Base-by-base conservation (phyloP, 2,797 vertebrate genomes). In the Podargus strigoides region DNA sequence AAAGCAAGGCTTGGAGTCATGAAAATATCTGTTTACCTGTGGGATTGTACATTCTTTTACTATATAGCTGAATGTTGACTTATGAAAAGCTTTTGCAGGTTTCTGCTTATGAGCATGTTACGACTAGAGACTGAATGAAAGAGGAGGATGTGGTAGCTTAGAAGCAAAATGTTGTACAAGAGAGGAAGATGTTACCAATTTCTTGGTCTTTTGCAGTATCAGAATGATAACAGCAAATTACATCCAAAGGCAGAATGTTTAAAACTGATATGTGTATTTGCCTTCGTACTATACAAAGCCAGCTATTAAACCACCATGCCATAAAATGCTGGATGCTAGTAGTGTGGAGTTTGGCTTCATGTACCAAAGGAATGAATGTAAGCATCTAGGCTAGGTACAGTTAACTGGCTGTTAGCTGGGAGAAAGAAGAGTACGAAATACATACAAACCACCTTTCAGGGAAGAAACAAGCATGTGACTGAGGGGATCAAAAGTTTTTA, bases 41-140 rank as follows among this genome's bases (percentile, higher is more conserved):
- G 1, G 9, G 10, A 27, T 19, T 75, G 46, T 27, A 30, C 19
- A 28, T 55, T 60, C 26, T 83, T 76, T 58, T 50, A 13, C 6
- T 47, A 7, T 59, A 72, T 41, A 73, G 23, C 24, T 46, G 42
- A 74, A 84, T 12, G 41, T 49, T 50, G 69, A 58, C 28, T 8
- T 53, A 36, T 53, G 58, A 60, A 15, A 78, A 81, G 24, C 27
- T 55, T 41, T 72, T 52, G 10, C 17, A 62, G 26, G 7, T 81
- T 91, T 86, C 37, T 60, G 8, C n/a, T 82, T 41, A 36, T 0
- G 0, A 77, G 21, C 3, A 37, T 1, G 1, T 32, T 6, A 44
- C n/a, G 21, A n/a, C 14, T 23, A 64, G 58, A 32, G 30, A 37
- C 22, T 3, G 7, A 30, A 22, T 14, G 37, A 73, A 32, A 56